These are phyloP conservation scores for Ascidia mentula DNA, from an alignment of 23 tunicate genomes.

Conservation along the genomic window DNA sequence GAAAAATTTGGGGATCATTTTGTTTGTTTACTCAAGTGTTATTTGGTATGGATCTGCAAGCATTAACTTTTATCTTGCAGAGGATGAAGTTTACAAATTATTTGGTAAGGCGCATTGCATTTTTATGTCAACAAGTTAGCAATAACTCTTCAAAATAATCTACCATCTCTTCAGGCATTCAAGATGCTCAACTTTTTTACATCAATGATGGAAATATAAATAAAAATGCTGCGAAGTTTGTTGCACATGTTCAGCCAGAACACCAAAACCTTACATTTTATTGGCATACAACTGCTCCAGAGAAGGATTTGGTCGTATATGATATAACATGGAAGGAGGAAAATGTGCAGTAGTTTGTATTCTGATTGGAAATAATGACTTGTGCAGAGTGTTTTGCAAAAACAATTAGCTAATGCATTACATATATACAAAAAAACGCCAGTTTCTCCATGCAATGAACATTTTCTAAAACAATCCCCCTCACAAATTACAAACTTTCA, in stretches of 20 bases:
- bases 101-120: too few species aligned
- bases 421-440: too few species aligned
- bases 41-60: slow-evolving; percentile 1
- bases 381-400: too few species aligned
- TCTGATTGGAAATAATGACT: not conserved
- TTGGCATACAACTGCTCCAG: slow-evolving; percentile 47
- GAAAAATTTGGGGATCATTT: too few species aligned
- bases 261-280: slow-evolving; percentile 35
- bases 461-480: too few species aligned
- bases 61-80: slow-evolving; percentile 53
- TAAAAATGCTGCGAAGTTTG: slow-evolving; percentile 70
- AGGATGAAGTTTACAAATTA: slow-evolving; percentile 52
- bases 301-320: not conserved
- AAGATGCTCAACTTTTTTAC: slow-evolving; percentile 68
- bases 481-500: too few species aligned
- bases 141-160: not conserved
- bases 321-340: slow-evolving; percentile 1
- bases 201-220: slow-evolving; percentile 67
- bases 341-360: not conserved
- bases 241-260: slow-evolving; percentile 60
- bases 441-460: too few species aligned
- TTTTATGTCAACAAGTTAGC: too few species aligned
- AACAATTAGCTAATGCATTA: too few species aligned
- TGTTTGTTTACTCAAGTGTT: too few species aligned
- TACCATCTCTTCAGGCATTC: slow-evolving; percentile 28